These are phyloP conservation scores for Phymanthus crucifer DNA, from an alignment of 92 coral and sea anemone species.

Conservation along the genomic window DNA sequence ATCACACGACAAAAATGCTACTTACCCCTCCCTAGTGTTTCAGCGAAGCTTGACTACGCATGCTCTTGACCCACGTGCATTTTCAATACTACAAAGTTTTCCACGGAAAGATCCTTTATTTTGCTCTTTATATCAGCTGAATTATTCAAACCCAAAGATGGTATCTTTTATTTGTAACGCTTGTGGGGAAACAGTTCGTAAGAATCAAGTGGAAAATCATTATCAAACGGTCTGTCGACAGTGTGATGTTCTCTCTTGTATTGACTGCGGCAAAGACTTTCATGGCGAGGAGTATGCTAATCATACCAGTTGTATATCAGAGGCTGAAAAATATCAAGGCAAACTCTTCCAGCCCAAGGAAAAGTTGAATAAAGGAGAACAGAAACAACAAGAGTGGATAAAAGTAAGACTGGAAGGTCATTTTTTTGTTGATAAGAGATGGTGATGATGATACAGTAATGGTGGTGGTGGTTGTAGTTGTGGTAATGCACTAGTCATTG, in stretches of 20 bases:
- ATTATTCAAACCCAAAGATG: slow-evolving; percentile 36
- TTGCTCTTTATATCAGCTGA: background rate
- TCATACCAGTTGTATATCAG: slow-evolving; percentile 90
- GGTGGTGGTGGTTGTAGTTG: background rate
- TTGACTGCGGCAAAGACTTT: slow-evolving; percentile 94
- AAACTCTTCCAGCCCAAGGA: slow-evolving; percentile 91
- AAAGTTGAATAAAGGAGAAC: slow-evolving; percentile 89
- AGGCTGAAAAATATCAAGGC: slow-evolving; percentile 98
- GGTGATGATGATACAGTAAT: background rate
- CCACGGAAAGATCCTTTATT: background rate
- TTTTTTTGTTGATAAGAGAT: too few species aligned
- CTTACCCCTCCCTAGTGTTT: background rate
- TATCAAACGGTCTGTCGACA: slow-evolving; percentile 80
- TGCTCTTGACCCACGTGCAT: slow-evolving; percentile 29
- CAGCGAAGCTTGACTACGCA: background rate
- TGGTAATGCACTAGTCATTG: too few species aligned
- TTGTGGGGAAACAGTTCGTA: slow-evolving; percentile 92
- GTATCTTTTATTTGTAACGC: slow-evolving; percentile 92
- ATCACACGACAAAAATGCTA: background rate
- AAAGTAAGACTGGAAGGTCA: too few species aligned
- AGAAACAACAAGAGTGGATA: slow-evolving; percentile 96
- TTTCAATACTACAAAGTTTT: background rate
- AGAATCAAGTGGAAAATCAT: slow-evolving; percentile 93
- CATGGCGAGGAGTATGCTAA: slow-evolving; percentile 84
- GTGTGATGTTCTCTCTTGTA: slow-evolving; percentile 87